Base-by-base conservation (phyloP, 2,113 vertebrate species). In the Dipodomys spectabilis region DNA sequence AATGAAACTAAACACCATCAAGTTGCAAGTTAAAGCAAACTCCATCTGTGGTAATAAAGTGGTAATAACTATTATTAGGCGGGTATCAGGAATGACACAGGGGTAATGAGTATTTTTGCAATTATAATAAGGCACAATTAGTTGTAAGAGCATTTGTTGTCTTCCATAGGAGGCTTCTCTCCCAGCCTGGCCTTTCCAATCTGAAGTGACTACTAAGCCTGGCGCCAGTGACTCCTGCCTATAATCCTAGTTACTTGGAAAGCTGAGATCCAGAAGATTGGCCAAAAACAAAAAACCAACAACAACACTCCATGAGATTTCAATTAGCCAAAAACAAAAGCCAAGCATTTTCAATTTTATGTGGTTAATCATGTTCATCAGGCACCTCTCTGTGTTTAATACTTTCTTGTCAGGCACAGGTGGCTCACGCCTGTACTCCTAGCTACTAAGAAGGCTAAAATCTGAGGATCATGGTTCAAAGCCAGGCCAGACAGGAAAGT, bases 21-120 rank as follows among this genome's bases (percentile, higher is more conserved):
- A 92, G 88, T 67, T 71, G 25, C 86, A 82, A 67, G 57, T 68
- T 78, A 69, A 91, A 72, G 30, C 44, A 92, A 93, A 74, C 44
- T 81, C 53, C 53, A 18, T 57, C 79, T 1, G 62, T 57, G 68
- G 88, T 90, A 90, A 95, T 94, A 87, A 86, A 96, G 88, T 3
- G 20, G 90, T 97, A 96, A 97, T 96, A 92, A 97, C 97, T 97
- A 95, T 96, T 96, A 97, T 97, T 96, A 97, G 95, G 94, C 53
- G 25, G 90, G 90, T 95, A 97, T 97, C 96, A 96, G 95, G 94
- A 96, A 95, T 93, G 94, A 94, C 96, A 97, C 94, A 82, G 84
- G 91, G 67, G 82, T 97, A 96, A 96, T 96, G 93, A 96, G 94
- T 92, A 88, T 92, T 97, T 97, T 92, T 71, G 1, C 82, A 90